These are phyloP conservation scores for Apotomis turbidana DNA, from an alignment of 2,888 invertebrate species.

Conservation along the genomic window DNA sequence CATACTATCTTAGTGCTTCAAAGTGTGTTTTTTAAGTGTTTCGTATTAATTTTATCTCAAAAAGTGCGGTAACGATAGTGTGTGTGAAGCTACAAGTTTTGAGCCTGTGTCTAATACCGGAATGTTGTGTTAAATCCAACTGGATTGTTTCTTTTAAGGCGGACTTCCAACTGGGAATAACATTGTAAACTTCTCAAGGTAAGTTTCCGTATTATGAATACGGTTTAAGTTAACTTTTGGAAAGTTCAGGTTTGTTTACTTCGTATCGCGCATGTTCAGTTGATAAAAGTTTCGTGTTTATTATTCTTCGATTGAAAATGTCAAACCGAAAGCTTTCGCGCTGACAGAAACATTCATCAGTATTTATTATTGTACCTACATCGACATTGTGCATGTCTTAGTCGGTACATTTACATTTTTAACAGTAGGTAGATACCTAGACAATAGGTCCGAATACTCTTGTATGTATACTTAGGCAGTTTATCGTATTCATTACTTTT, in stretches of 20 bases:
- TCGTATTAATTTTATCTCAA: conserved; percentile 65
- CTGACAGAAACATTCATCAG: not conserved
- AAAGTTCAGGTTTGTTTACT: conserved; percentile 76
- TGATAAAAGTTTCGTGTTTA: conserved; percentile 51
- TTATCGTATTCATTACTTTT: not conserved
- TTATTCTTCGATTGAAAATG: conserved; percentile 34
- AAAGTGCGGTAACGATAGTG: conserved; percentile 72
- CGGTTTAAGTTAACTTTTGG: conserved; percentile 61
- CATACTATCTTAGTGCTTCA: conserved; percentile 51
- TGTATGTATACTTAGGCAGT: not conserved
- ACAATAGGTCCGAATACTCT: not conserved
- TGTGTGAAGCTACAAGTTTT: conserved; percentile 74
- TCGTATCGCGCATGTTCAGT: conserved; percentile 75
- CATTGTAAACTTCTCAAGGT: conserved; percentile 65
- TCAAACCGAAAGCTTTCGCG: conserved; percentile 15
- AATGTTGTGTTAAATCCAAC: conserved; percentile 78
- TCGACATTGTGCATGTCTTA: not conserved
- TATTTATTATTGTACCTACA: not conserved
- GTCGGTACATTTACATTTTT: not conserved
- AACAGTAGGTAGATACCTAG: no score
- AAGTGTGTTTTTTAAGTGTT: conserved; percentile 58
- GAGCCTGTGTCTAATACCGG: conserved; percentile 72
- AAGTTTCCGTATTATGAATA: conserved; percentile 50
- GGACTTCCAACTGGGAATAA: conserved; percentile 62
- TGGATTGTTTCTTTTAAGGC: conserved; percentile 69